Percentiles rank a stretch among this genome's conserved stretches.
Evolutionary conservation across 2,113 vertebrate species (phyloP).

Genomic region (Egretta garzetta): DNA sequence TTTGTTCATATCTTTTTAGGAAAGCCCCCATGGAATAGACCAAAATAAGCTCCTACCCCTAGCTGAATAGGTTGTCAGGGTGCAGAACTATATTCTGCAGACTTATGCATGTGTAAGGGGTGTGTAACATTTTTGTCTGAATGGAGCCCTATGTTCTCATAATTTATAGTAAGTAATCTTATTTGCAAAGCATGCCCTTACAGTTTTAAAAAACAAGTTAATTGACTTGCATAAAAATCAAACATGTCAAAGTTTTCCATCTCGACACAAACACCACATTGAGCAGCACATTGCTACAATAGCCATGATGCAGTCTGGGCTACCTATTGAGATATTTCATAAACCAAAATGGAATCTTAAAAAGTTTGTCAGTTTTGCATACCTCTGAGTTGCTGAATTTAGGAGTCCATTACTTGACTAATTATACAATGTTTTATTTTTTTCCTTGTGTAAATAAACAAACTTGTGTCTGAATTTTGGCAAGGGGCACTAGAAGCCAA

Average conservation of each 20-base stretch:
- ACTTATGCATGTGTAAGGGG: conserved; percentile 76
- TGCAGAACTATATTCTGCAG: conserved; percentile 73
- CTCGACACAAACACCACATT: conserved; percentile 77
- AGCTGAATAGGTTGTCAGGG: conserved; percentile 70
- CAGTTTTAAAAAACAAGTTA: conserved; percentile 84
- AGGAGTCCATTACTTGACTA: conserved; percentile 80
- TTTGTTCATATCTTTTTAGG: conserved; percentile 68
- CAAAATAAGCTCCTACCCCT: conserved; percentile 63
- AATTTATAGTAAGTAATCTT: conserved; percentile 86
- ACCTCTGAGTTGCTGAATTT: conserved; percentile 78
- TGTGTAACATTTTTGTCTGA: conserved; percentile 81
- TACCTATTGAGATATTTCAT: conserved; percentile 75
- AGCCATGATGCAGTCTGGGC: conserved; percentile 76
- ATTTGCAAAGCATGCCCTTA: conserved; percentile 85
- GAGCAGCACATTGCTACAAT: conserved; percentile 78
- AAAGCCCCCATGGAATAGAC: conserved; percentile 62
- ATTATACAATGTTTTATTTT: conserved; percentile 83
- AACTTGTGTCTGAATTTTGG: conserved; percentile 83
- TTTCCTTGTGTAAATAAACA: conserved; percentile 81
- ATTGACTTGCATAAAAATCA: conserved; percentile 85
- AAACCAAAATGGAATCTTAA: conserved; percentile 82
- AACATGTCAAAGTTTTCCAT: conserved; percentile 81
- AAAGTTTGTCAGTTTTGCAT: conserved; percentile 80
- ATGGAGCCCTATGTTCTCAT: conserved; percentile 83
- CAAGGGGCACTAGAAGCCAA: conserved; percentile 79